phyloP scores from a whole-genome alignment of 1,140 invertebrate species.

The Galleria mellonella region DNA sequence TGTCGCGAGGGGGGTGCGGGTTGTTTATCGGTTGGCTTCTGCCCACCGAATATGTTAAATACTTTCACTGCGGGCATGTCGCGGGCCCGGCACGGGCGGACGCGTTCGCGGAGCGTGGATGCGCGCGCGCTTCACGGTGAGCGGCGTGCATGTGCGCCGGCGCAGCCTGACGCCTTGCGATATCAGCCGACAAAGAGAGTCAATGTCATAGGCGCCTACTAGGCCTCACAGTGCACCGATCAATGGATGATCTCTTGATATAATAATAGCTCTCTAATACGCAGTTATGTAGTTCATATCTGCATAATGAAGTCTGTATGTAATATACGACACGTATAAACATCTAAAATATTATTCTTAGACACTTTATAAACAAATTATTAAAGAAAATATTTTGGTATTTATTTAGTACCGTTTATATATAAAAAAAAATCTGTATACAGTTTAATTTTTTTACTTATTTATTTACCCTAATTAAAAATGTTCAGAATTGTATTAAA shows the following conservation, averaged over 20 bases:
- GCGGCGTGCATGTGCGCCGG: conserved; percentile 52
- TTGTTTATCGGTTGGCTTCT: conserved; percentile 65
- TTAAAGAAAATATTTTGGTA: too few species aligned
- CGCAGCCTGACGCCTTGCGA: conserved; percentile 12
- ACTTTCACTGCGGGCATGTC: conserved; percentile 73
- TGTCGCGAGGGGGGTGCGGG: conserved; percentile 34
- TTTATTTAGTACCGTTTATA: too few species aligned
- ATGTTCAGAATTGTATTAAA: too few species aligned
- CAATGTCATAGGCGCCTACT: conserved; percentile 50
- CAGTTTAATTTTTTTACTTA: too few species aligned
- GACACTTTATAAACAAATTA: too few species aligned
- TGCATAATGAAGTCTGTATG: too few species aligned
- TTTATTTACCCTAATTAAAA: too few species aligned
- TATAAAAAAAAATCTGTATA: too few species aligned
- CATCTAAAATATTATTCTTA: too few species aligned
- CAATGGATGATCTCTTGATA: conserved; percentile 19
- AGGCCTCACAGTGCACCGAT: conserved; percentile 28
- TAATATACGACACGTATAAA: too few species aligned
- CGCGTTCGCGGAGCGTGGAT: conserved; percentile 48
- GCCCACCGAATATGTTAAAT: conserved; percentile 66
- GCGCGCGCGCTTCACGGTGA: conserved; percentile 59
- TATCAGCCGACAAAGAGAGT: conserved; percentile 58
- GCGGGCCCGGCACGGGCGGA: conserved; percentile 54
- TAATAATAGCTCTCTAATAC: conserved; percentile 10
- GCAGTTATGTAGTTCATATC: too few species aligned